A percentile compares a stretch with the other conserved stretches of the same genome.
These are phyloP conservation scores for Galagoides demidoff DNA, from an alignment of 2,797 vertebrate genomes.

Conservation along the genomic window DNA sequence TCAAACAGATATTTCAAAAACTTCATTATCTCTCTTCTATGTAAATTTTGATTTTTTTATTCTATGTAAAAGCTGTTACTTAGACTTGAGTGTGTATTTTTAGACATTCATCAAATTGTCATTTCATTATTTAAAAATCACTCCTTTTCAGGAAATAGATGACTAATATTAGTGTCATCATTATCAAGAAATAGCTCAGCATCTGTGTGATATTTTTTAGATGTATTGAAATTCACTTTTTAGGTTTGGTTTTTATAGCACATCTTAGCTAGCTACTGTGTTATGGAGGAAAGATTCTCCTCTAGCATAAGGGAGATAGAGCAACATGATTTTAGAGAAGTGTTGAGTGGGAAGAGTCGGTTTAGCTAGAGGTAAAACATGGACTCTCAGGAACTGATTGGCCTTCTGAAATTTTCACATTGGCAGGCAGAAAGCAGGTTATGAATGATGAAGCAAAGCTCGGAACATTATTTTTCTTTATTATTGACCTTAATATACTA, in stretches of 20 bases:
- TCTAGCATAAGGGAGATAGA: neutral
- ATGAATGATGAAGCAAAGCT: slow-evolving; percentile 24
- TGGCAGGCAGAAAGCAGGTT: neutral
- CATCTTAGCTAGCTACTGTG: slow-evolving; percentile 21
- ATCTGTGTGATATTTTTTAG: slow-evolving; percentile 56
- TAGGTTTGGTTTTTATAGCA: slow-evolving; percentile 60
- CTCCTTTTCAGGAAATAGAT: slow-evolving; percentile 62
- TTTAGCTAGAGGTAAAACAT: slow-evolving; percentile 14
- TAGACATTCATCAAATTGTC: slow-evolving; percentile 64
- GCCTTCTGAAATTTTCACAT: slow-evolving; percentile 43
- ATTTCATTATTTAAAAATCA: slow-evolving; percentile 67
- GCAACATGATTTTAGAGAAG: neutral
- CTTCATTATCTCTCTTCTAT: slow-evolving; percentile 35
- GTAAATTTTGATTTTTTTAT: slow-evolving; percentile 39
- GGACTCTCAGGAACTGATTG: neutral
- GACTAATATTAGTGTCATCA: slow-evolving; percentile 72
- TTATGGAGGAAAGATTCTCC: neutral
- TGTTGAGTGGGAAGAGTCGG: neutral
- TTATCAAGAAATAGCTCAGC: slow-evolving; percentile 59
- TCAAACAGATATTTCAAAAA: slow-evolving; percentile 41
- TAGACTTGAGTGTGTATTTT: slow-evolving; percentile 61
- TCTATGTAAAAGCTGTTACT: slow-evolving; percentile 54
- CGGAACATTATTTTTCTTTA: slow-evolving; percentile 14
- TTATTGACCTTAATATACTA: slow-evolving; percentile 6
- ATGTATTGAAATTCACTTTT: slow-evolving; percentile 57